Conservation (phyloP, 1,140 invertebrate species). For the Belonocnema kinseyi region DNA sequence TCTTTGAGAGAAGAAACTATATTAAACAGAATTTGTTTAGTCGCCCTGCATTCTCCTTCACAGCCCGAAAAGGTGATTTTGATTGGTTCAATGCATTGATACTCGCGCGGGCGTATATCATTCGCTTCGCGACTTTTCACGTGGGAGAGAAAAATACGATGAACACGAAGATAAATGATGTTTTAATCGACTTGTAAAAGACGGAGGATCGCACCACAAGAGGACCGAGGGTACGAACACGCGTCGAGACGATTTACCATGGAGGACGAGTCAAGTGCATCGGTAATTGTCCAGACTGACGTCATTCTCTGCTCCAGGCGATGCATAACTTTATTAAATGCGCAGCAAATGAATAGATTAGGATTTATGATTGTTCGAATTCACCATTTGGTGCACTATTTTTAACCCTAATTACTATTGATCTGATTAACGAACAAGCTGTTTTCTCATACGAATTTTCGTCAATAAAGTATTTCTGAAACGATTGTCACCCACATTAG, state of each 20-base stretch:
- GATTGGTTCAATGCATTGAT: too few relatives aligned
- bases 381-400: neutral
- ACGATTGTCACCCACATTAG: too few relatives aligned
- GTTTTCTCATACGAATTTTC: too few relatives aligned
- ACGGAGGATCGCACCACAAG: neutral
- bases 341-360: constrained; percentile 52
- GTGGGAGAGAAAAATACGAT: neutral
- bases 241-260: constrained; percentile 40
- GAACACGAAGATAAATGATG: constrained; percentile 53
- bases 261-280: constrained; percentile 56
- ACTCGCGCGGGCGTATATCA: too few relatives aligned
- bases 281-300: constrained; percentile 56
- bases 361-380: constrained; percentile 47
- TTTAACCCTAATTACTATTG: neutral
- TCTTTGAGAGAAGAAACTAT: too few relatives aligned
- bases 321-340: constrained; percentile 48
- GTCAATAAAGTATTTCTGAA: too few relatives aligned
- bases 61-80: too few relatives aligned
- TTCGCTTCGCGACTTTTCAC: constrained; percentile 11
- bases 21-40: too few relatives aligned
- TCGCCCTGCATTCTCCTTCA: too few relatives aligned
- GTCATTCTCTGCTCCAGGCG: constrained; percentile 44
- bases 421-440: too few relatives aligned
- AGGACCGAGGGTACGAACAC: constrained; percentile 1
- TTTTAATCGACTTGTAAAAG: constrained; percentile 49